Evolutionary conservation across 30 jellyfish, hydroid and myxozoan genomes (phyloP).

Genomic region (Hydractinia echinata): DNA sequence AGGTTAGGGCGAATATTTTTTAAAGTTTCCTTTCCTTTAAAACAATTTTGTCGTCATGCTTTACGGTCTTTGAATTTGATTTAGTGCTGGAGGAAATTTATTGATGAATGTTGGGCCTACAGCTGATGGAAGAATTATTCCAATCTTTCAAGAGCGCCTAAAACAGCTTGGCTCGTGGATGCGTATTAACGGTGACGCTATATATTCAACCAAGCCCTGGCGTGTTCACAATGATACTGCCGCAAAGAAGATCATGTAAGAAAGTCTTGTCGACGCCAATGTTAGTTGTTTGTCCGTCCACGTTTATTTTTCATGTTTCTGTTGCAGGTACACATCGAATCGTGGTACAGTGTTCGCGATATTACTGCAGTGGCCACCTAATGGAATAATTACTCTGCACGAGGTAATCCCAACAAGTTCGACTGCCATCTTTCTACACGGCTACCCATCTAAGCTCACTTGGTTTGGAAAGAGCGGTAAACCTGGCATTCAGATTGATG

Average conservation of each 20-base stretch:
- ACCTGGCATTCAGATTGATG: slow-evolving; percentile 46
- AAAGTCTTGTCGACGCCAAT: background rate
- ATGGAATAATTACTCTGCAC: background rate
- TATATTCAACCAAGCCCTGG: slow-evolving; percentile 46
- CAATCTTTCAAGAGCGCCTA: slow-evolving; percentile 50
- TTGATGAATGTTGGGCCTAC: slow-evolving; percentile 58
- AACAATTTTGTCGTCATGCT: background rate
- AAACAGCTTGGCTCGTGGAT: slow-evolving; percentile 45
- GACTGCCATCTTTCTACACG: slow-evolving; percentile 31
- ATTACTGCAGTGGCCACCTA: slow-evolving; percentile 39
- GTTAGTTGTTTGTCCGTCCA: background rate
- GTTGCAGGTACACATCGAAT: slow-evolving; percentile 38
- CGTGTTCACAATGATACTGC: slow-evolving; percentile 44
- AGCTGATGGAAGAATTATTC: slow-evolving; percentile 47
- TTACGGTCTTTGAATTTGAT: background rate
- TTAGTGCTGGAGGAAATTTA: slow-evolving; percentile 49
- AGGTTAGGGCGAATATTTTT: slow-evolving; percentile 7
- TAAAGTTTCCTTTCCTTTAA: background rate
- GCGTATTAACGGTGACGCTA: slow-evolving; percentile 49
- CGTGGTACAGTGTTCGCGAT: slow-evolving; percentile 21
- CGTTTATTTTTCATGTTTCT: background rate
- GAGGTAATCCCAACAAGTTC: slow-evolving; percentile 27
- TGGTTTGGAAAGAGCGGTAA: slow-evolving; percentile 32
- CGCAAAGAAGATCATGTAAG: background rate
- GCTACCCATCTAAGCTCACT: background rate